phyloP scores from a whole-genome alignment of 2,888 invertebrate genomes.

The Zaprionus obscuricornis region DNA sequence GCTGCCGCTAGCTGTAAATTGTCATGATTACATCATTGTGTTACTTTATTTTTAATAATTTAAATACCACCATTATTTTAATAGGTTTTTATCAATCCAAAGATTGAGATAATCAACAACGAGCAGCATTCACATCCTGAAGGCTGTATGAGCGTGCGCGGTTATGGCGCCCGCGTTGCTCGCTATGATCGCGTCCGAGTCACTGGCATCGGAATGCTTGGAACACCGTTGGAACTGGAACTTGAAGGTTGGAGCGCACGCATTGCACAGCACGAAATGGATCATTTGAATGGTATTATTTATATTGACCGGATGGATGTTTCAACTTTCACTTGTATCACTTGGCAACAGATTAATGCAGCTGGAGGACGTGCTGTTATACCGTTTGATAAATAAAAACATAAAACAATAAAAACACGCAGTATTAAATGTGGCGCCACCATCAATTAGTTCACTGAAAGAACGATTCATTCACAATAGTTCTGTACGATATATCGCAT shows the following conservation, averaged over 20 bases:
- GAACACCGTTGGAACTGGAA: conserved; percentile 83
- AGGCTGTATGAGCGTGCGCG: conserved; percentile 89
- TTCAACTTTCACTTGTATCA: conserved; percentile 86
- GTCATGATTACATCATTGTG: not conserved
- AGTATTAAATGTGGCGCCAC: not conserved
- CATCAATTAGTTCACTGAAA: too few species aligned
- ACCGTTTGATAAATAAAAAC: conserved; percentile 84
- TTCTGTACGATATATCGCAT: not conserved
- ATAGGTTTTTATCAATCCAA: conserved; percentile 89
- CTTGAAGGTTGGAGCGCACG: conserved; percentile 89
- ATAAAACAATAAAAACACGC: not conserved
- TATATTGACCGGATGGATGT: conserved; percentile 89
- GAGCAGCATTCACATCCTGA: conserved; percentile 85
- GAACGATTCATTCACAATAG: too few species aligned
- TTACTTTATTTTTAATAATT: conserved; percentile 35
- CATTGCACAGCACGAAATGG: conserved; percentile 91
- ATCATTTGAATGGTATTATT: conserved; percentile 89
- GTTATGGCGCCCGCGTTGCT: conserved; percentile 88
- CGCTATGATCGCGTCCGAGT: conserved; percentile 86
- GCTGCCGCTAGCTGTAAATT: conserved; percentile 85
- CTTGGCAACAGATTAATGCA: conserved; percentile 87
- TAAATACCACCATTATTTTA: conserved; percentile 48
- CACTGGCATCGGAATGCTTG: conserved; percentile 85
- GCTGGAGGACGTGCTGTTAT: conserved; percentile 86
- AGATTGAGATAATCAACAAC: conserved; percentile 87